A percentile compares a stretch with the other conserved stretches of the same genome.
Conservation (phyloP, 2,888 invertebrate species). For the Pyrrhosoma nymphula region DNA sequence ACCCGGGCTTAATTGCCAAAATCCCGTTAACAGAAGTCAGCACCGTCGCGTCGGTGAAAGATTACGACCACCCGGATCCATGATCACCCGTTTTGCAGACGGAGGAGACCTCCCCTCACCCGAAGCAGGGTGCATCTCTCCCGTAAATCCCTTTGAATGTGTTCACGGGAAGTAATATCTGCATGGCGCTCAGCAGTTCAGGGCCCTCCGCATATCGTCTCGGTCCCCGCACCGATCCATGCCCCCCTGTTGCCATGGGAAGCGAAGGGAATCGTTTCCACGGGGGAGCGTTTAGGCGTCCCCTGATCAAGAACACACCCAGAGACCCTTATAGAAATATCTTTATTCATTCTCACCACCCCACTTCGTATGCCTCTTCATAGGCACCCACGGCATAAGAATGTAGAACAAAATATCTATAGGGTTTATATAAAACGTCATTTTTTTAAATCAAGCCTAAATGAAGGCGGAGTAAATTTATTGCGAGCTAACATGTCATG, state of each 20-base stretch:
- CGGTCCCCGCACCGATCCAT: background rate
- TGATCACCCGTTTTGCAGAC: background rate
- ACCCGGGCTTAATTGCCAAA: background rate
- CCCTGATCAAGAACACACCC: background rate
- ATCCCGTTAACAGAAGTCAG: background rate
- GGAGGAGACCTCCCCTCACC: background rate
- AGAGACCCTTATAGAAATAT: background rate
- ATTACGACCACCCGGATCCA: background rate
- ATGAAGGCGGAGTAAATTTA: too few species aligned
- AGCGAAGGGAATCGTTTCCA: background rate
- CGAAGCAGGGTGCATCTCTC: background rate
- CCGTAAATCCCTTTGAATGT: conserved; percentile 17
- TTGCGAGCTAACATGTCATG: too few species aligned
- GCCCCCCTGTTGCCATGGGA: background rate
- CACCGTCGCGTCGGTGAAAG: background rate
- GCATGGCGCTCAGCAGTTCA: background rate
- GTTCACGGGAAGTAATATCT: background rate
- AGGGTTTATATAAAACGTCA: too few species aligned
- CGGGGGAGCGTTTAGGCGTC: background rate
- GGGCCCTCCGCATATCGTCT: background rate
- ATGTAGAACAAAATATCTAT: too few species aligned
- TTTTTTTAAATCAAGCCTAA: too few species aligned
- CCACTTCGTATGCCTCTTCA: background rate
- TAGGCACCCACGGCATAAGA: background rate
- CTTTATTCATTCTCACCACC: background rate